Conservation (phyloP, 2,113 vertebrate species). For the Melospiza georgiana region DNA sequence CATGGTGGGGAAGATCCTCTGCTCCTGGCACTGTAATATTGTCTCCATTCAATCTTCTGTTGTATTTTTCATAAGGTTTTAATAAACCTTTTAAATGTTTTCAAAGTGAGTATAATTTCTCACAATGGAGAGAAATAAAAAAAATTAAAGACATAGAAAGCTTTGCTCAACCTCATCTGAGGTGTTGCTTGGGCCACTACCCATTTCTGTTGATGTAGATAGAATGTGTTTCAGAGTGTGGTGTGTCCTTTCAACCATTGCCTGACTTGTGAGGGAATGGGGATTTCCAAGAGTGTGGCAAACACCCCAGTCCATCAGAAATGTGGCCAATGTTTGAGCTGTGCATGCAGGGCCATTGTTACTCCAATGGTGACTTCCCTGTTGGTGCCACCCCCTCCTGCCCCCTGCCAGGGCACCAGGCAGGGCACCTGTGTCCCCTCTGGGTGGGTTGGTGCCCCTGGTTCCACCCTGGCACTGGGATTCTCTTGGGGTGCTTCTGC, state of each 20-base stretch:
- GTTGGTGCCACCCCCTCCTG: not conserved
- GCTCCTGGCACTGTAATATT: not conserved
- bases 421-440: not conserved
- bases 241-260: not conserved
- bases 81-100: not conserved
- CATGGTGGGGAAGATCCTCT: not conserved
- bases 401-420: not conserved
- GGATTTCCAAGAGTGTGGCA: not conserved
- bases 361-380: not conserved
- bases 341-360: not conserved
- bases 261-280: not conserved
- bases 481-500: not conserved
- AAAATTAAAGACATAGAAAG: not conserved
- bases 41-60: not conserved
- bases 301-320: not conserved
- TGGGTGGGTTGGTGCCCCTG: not conserved
- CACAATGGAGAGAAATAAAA: not conserved
- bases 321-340: not conserved
- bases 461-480: fast-evolving
- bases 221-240: not conserved
- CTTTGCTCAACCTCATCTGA: not conserved
- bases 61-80: not conserved
- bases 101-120: not conserved
- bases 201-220: not conserved
- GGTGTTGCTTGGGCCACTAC: not conserved